These are phyloP conservation scores for Sinocyclocheilus anophthalmus DNA, from an alignment of 2,113 vertebrate genomes.

Conservation along the genomic window DNA sequence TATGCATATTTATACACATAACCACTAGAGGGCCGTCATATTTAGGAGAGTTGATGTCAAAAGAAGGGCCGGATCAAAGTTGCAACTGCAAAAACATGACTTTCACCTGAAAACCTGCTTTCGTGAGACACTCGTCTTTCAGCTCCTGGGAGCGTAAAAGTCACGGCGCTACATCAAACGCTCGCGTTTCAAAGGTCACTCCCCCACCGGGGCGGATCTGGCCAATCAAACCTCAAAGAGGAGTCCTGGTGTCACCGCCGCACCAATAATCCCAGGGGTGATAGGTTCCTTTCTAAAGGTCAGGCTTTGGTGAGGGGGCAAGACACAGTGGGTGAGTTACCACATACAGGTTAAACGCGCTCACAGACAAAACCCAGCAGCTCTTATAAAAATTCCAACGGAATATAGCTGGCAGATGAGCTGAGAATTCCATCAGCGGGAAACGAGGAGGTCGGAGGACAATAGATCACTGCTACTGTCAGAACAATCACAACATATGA, in stretches of 20 bases:
- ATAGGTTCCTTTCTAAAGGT: constrained; percentile 51
- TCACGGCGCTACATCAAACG: constrained; percentile 45
- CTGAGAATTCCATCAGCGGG: constrained; percentile 27
- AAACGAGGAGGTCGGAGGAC: background rate
- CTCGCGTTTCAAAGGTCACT: constrained; percentile 42
- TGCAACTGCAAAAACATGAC: background rate
- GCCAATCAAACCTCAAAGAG: constrained; percentile 46
- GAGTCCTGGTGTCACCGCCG: constrained; percentile 2
- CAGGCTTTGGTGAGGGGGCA: constrained; percentile 54
- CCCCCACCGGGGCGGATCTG: constrained; percentile 10
- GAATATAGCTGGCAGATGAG: constrained; percentile 22
- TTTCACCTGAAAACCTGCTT: constrained; percentile 43
- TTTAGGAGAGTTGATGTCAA: background rate
- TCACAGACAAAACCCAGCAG: constrained; percentile 5
- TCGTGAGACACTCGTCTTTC: constrained; percentile 39
- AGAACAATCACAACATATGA: too few species aligned
- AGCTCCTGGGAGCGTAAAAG: background rate
- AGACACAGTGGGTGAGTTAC: constrained; percentile 36
- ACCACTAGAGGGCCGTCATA: background rate
- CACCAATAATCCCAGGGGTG: constrained; percentile 30
- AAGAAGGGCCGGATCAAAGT: background rate
- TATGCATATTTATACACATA: background rate
- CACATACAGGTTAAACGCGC: constrained; percentile 42
- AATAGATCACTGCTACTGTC: background rate
- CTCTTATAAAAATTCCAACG: constrained; percentile 34